Base-by-base conservation (phyloP, 2,113 vertebrate species). In the Hippopotamus amphibius region DNA sequence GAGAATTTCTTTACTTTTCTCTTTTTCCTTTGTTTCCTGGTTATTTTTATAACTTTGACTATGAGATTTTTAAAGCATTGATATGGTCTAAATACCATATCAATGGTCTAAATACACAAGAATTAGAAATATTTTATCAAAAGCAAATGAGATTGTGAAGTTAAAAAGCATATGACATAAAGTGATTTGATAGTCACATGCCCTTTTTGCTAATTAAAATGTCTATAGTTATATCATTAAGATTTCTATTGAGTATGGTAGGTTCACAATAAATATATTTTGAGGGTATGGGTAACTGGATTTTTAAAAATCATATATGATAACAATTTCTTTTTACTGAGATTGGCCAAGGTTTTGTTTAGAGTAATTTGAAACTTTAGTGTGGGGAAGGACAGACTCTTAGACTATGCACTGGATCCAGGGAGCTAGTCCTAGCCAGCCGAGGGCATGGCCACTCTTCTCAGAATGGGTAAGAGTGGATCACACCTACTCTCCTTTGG, bases 41-140 rank as follows among this genome's bases (percentile, higher is more conserved):
- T 28, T 91, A 80, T 79, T 50, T 50, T 85, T 91, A 63, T 48
- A 93, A 93, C 76, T 88, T 85, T 85, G 50, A n/a, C 59, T 76
- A 28, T 30, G 19, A 72, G n/a, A 57, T 53, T 92, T 96, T 61
- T 92, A 89, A 92, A 90, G 30, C 6, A 72, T 16, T 11, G 16
- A 74, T 48, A 28, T 37, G 43, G 26, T 57, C 83, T 79, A n/a
- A 92, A 63, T 61, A n/a, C 19, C 43, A 83, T 96, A 16, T 13
- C 48, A 37, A 37, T 37, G 37, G 37, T 37, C 37, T 37, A 37
- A 37, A 65, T 50, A 81, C 4, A n/a, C 66, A 82, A 61, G 16
- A 90, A 72, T 81, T 66, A 63, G 28, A 96, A 68, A 53, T 80
- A 50, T 71, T 93, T 63, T 46, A 63, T 59, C 53, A 74, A 88